A percentile compares a stretch with the other conserved stretches of the same genome.
Conservation (phyloP, 2,113 vertebrate genomes). For the Perognathus longimembris region DNA sequence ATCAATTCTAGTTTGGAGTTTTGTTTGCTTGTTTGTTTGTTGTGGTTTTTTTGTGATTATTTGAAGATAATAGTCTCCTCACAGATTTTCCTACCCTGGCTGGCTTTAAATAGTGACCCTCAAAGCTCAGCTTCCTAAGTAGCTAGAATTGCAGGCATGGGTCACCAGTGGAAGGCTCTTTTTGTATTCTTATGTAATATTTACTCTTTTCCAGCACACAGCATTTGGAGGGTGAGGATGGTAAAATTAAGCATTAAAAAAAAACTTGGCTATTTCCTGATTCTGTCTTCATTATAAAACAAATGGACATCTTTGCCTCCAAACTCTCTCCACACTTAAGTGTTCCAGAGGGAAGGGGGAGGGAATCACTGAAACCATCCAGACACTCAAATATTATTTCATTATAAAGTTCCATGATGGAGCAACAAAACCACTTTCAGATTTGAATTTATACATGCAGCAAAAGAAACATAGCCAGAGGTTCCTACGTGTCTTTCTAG, state of each 20-base stretch:
- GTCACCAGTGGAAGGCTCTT: neutral
- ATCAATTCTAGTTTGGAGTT: too few relatives aligned
- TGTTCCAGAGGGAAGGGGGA: neutral
- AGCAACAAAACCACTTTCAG: slow-evolving; percentile 50
- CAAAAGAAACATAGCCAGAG: slow-evolving; percentile 30
- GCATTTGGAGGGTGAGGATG: neutral
- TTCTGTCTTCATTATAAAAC: slow-evolving; percentile 59
- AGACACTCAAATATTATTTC: slow-evolving; percentile 65
- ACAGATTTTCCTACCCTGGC: too few relatives aligned
- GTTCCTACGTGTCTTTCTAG: slow-evolving; percentile 35
- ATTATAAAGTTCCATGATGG: slow-evolving; percentile 62
- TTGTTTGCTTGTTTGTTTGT: too few relatives aligned
- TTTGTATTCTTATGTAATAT: neutral
- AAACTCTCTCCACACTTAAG: slow-evolving; percentile 49
- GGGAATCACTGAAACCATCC: slow-evolving; percentile 9
- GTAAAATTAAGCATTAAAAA: slow-evolving; percentile 41
- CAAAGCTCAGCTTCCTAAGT: too few relatives aligned
- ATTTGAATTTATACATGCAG: slow-evolving; percentile 38
- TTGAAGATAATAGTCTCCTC: too few relatives aligned
- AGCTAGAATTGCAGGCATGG: too few relatives aligned
- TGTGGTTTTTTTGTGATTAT: too few relatives aligned
- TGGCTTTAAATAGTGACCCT: too few relatives aligned
- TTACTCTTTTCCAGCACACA: neutral
- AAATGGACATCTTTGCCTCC: slow-evolving; percentile 48
- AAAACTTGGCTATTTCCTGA: slow-evolving; percentile 41